Conservation (phyloP, 2,888 invertebrate genomes). For the Cheilosia pagana region DNA sequence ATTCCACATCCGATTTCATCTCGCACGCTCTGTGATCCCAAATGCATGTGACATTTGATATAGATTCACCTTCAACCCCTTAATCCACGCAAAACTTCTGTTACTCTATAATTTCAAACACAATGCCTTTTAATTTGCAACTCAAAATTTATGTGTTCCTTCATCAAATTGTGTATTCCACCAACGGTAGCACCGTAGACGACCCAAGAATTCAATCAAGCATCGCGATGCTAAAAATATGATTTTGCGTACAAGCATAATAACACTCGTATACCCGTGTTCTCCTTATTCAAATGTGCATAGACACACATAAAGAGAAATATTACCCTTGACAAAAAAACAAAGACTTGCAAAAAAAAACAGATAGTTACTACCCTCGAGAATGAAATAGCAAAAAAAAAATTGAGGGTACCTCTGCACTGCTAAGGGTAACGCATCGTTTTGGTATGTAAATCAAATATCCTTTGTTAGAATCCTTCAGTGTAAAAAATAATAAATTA, state of each 20-base stretch:
- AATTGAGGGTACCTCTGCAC: constrained; percentile 57
- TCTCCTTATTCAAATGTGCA: constrained; percentile 72
- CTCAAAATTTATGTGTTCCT: constrained; percentile 65
- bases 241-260: constrained; percentile 55
- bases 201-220: constrained; percentile 67
- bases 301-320: constrained; percentile 70
- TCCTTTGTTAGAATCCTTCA: constrained; percentile 80
- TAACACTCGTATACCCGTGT: constrained; percentile 5
- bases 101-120: constrained; percentile 74
- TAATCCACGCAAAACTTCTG: constrained; percentile 30
- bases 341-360: constrained; percentile 58
- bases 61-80: constrained; percentile 61
- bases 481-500: constrained; percentile 83
- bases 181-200: constrained; percentile 38
- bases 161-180: constrained; percentile 41
- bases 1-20: constrained; percentile 3
- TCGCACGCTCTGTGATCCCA: constrained; percentile 1
- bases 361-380: constrained; percentile 69
- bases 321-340: constrained; percentile 71
- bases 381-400: constrained; percentile 51
- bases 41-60: constrained; percentile 68
- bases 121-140: constrained; percentile 76
- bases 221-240: constrained; percentile 70
- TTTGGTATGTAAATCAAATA: constrained; percentile 84
- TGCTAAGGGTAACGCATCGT: constrained; percentile 80